Percentiles rank a stretch among this genome's conserved stretches.
Conservation (phyloP, 2,797 vertebrate genomes). For the Phyllotis vaccarum region DNA sequence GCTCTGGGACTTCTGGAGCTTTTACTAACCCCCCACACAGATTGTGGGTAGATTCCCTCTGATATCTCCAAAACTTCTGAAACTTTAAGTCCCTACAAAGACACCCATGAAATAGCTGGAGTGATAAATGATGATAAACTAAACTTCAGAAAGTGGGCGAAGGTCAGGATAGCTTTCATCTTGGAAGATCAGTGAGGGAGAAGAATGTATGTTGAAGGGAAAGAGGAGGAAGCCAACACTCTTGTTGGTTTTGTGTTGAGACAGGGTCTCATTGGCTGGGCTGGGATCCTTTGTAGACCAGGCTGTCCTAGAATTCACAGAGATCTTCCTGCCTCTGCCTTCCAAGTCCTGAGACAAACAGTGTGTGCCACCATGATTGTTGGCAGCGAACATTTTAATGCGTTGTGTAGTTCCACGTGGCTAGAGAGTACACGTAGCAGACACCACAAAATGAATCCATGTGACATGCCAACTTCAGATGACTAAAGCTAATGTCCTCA, state of each 20-base stretch:
- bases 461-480: neutral
- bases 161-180: neutral
- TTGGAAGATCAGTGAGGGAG: neutral
- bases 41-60: no score
- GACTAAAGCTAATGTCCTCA: neutral
- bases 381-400: neutral
- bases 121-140: neutral
- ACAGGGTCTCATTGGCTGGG: neutral
- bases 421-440: neutral
- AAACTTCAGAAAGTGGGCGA: neutral
- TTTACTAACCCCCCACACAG: no score
- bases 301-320: neutral
- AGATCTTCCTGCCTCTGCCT: neutral
- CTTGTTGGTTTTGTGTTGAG: neutral
- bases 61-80: no score
- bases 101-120: neutral
- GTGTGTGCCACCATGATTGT: neutral
- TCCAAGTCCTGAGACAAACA: neutral
- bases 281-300: neutral
- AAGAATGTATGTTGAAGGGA: neutral
- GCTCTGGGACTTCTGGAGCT: no score
- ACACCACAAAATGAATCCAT: neutral
- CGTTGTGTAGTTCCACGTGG: neutral
- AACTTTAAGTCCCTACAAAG: no score
- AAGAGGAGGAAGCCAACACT: neutral